Conservation (phyloP, 2,888 invertebrate genomes). For the Platycheirus rosarum region DNA sequence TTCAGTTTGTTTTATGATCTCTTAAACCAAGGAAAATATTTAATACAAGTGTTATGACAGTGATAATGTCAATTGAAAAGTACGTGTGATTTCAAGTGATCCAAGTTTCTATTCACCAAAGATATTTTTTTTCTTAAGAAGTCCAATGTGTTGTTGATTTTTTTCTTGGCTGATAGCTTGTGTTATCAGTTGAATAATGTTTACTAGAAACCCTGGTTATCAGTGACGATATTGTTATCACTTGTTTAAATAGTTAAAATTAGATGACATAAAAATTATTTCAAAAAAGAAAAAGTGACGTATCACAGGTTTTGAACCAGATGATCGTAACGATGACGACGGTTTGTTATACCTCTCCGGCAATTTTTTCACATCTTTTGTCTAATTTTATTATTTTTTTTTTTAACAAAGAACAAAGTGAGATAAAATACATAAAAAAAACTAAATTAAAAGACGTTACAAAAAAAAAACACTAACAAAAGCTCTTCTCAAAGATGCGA, state of each 20-base stretch:
- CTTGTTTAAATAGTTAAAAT: conserved; percentile 38
- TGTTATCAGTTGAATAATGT: conserved; percentile 43
- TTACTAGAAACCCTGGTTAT: conserved; percentile 29
- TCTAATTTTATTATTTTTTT: conserved; percentile 5
- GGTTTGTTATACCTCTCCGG: conserved; percentile 37
- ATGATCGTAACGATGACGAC: conserved; percentile 45
- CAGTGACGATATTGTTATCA: conserved; percentile 55
- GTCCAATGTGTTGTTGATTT: conserved; percentile 57
- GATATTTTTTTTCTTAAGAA: conserved; percentile 35
- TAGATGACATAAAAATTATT: conserved; percentile 18
- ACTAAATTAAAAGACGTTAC: conserved; percentile 29
- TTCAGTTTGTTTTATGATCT: conserved; percentile 44
- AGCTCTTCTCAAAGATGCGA: conserved; percentile 31
- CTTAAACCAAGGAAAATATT: conserved; percentile 26
- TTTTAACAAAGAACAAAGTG: conserved; percentile 50
- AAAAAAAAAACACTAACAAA: conserved; percentile 35
- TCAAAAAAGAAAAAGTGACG: conserved; percentile 29
- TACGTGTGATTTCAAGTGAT: conserved; percentile 32
- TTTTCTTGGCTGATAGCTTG: background rate
- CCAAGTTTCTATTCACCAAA: conserved; percentile 6
- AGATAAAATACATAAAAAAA: conserved; percentile 16
- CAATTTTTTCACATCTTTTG: background rate
- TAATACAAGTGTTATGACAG: conserved; percentile 29
- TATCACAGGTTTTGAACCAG: conserved; percentile 36
- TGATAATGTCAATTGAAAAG: conserved; percentile 69